Evolutionary conservation across 2,888 invertebrate species (phyloP).

Genomic region (Galeruca laticollis): DNA sequence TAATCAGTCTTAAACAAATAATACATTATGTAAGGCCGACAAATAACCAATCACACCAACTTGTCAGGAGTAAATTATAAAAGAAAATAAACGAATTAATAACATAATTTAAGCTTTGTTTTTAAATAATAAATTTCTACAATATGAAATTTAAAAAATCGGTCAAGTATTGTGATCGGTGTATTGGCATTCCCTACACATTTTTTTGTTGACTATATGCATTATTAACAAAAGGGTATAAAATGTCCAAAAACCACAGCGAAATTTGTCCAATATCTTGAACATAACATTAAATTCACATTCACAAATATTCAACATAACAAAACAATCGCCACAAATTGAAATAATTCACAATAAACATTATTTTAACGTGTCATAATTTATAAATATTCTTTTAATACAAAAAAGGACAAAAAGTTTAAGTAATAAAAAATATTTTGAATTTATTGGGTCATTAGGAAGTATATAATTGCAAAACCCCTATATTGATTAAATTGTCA

Average conservation of each 20-base stretch:
- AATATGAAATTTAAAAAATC: no score
- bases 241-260: conserved; percentile 45
- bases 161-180: neutral
- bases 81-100: no score
- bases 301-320: conserved; percentile 47
- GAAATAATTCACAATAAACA: conserved; percentile 23
- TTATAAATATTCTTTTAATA: no score
- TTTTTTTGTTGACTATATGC: conserved; percentile 39
- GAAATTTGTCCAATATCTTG: conserved; percentile 46
- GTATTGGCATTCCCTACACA: neutral
- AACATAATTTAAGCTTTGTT: no score
- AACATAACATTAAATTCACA: conserved; percentile 49
- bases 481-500: no score
- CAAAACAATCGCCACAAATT: conserved; percentile 43
- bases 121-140: no score
- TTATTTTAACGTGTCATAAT: neutral
- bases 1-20: conserved; percentile 50
- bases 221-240: conserved; percentile 43
- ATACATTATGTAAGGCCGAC: conserved; percentile 34
- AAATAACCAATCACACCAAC: neutral
- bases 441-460: no score
- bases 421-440: no score
- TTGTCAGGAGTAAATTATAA: no score
- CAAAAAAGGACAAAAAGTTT: no score
- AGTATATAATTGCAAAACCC: no score